Base-by-base conservation (phyloP, 92 coral and sea anemone species). In the Parazoanthus swiftii region DNA sequence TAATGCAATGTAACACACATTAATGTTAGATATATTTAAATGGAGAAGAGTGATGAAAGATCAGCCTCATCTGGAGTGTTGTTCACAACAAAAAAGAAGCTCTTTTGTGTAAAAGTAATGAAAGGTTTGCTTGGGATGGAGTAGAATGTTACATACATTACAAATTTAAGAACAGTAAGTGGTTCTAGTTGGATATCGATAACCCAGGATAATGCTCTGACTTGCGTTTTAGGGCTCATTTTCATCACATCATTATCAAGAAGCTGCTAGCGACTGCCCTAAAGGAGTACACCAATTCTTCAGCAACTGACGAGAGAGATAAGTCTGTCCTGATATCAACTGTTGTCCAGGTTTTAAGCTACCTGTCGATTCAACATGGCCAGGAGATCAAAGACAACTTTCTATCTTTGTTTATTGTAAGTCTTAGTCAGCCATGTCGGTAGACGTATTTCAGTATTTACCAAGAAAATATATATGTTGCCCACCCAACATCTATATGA, bases 201-300 rank as follows among this genome's bases (percentile, higher is more conserved):
- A 26, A 15, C 16, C 73, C 51, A 86, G 79, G 3, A n/a, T 29
- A 36, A 85, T 43, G 18, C 14, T 44, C 58, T 77, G 29, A 54
- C 11, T 77, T 29, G 37, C 39, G 37, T 75, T 74, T 81, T 73
- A 94, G 97, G 37, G 96, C 99, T 35, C 95, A 91, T 89, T 97
- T 97, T 65, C 96, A 95, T 79, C 88, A 92, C 36, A 88, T 96
- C 87, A 95, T 97, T 76, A 93, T 97, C 43, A 89, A 93, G 81
- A 95, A 97, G 93, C 92, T 97, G 50, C 93, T 97, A 81, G 86
- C 87, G 59, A 92, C 98, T 25, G 99, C 99, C 21, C 90, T 95
- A 38, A 94, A 93, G 86, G 99, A 95, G 76, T 97, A 95, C 90
- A 91, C 96, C 25, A 75, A 83, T 23, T 68, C 90, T 59, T 48